Evolutionary conservation across 1,140 invertebrate species (phyloP), one percentile per base, ranked within the genome.

Genomic region (Lepidurus couesii): DNA sequence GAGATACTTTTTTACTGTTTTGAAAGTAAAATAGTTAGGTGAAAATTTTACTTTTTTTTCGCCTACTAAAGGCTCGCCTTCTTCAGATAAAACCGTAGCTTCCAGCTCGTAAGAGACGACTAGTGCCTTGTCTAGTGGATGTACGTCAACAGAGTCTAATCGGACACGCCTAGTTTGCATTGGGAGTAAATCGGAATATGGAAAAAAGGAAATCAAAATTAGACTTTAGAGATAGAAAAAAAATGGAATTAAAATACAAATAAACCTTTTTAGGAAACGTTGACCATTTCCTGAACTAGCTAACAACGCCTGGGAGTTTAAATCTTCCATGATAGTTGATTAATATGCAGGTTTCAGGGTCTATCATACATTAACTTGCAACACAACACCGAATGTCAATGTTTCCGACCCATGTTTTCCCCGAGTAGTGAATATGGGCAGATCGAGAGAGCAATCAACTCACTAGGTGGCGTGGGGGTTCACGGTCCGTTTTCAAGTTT

Each of bases 61-160:
- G 79, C 93, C 92, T 80, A 95, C 87, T 88, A 96, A 91, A 24
- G 92, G 90, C 86, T 94, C 92, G 74, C 93, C 94, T 79, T 92
- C 86, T 84, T 94, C 91, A 21, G 92, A 92, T 73, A 95, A 87
- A 80, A 96, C 92, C 7, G 93, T 90, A 43, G 94, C 94, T 84
- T 96, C 93, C 44, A 96, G 86, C 85, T 95, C 92, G 88, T 96
- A 97, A 85, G 93, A 93, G 26, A 97, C 90, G 75, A 97, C 90
- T n/a, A 97, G 84, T 47, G 94, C 94, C 84, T 93, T 93, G 83
- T 96, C 92, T 77, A 91, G 93, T 21, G 95, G 94, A 88, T 97
- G 95, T 7, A 95, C 94, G 87, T 96, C 94, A 80, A 97, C 89
- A 74, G 89, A 90, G 9, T 79, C 78, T 44, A 79, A 79, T 43